phyloP scores from a whole-genome alignment of 2,797 vertebrate genomes.

The Borostomias antarcticus region DNA sequence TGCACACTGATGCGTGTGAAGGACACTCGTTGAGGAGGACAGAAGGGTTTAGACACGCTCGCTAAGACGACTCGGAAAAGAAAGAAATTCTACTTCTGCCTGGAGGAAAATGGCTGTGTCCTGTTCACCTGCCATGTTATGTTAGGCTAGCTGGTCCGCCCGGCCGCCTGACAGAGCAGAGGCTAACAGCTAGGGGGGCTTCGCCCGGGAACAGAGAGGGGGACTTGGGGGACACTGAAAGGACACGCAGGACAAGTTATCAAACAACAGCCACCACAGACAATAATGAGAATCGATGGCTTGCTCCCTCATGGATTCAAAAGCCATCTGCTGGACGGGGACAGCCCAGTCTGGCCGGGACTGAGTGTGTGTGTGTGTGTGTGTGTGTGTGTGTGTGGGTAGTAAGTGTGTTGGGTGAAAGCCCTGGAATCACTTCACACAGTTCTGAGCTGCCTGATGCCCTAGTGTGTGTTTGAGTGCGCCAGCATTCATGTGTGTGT shows the following conservation, averaged over 20 bases:
- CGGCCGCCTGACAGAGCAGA: too few species aligned
- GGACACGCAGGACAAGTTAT: constrained; percentile 16
- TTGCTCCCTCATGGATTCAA: constrained; percentile 26
- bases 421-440: constrained; percentile 38
- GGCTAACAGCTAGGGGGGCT: too few species aligned
- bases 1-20: too few species aligned
- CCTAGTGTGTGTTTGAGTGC: neutral
- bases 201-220: constrained; percentile 23
- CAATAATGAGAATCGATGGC: constrained; percentile 38
- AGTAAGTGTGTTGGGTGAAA: constrained; percentile 14
- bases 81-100: too few species aligned
- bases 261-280: constrained; percentile 23
- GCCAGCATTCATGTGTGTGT: neutral
- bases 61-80: too few species aligned
- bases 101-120: too few species aligned
- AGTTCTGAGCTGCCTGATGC: neutral
- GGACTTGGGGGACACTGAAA: constrained; percentile 27
- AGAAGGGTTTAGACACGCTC: too few species aligned
- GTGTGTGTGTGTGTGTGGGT: constrained; percentile 12
- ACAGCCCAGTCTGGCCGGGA: constrained; percentile 7
- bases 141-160: too few species aligned
- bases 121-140: too few species aligned
- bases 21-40: too few species aligned
- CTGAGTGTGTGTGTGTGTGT: constrained; percentile 6
- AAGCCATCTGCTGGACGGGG: constrained; percentile 31